A percentile compares a stretch with the other conserved stretches of the same genome.
Conservation (phyloP, 2,113 vertebrate species). For the Pseudorhombus dupliciocellatus region DNA sequence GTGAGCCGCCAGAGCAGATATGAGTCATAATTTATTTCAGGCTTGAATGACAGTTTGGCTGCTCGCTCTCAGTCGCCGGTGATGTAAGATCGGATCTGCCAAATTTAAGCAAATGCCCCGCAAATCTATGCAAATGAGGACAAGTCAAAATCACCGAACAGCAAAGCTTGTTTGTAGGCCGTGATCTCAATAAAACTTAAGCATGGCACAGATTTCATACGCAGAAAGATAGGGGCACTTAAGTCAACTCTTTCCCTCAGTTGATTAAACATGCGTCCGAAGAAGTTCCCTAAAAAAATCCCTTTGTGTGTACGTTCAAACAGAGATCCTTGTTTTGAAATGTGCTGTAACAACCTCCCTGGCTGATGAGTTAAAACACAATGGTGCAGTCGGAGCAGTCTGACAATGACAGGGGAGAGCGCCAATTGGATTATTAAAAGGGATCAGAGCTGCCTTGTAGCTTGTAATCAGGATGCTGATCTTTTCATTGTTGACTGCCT, state of each 20-base stretch:
- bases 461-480: constrained; percentile 66
- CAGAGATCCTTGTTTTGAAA: background rate
- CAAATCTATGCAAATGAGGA: constrained; percentile 44
- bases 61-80: constrained; percentile 47
- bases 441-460: constrained; percentile 48
- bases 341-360: background rate
- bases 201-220: constrained; percentile 24
- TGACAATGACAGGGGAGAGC: constrained; percentile 49
- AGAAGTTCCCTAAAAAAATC: too few relatives aligned
- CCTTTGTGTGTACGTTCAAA: too few relatives aligned
- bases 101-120: constrained; percentile 53
- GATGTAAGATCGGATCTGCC: constrained; percentile 62
- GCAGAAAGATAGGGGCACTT: too few relatives aligned
- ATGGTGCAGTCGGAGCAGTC: constrained; percentile 6
- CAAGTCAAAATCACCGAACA: constrained; percentile 34
- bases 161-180: constrained; percentile 17
- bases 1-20: constrained; percentile 6
- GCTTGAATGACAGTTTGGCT: constrained; percentile 64
- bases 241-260: background rate
- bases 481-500: constrained; percentile 62
- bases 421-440: constrained; percentile 49
- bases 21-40: constrained; percentile 64
- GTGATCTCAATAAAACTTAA: constrained; percentile 40
- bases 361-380: constrained; percentile 21
- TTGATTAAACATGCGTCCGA: too few relatives aligned